A percentile compares a stretch with the other conserved stretches of the same genome.
Conservation (phyloP, 2,113 vertebrate genomes). For the Ptilorrhoa leucosticta region DNA sequence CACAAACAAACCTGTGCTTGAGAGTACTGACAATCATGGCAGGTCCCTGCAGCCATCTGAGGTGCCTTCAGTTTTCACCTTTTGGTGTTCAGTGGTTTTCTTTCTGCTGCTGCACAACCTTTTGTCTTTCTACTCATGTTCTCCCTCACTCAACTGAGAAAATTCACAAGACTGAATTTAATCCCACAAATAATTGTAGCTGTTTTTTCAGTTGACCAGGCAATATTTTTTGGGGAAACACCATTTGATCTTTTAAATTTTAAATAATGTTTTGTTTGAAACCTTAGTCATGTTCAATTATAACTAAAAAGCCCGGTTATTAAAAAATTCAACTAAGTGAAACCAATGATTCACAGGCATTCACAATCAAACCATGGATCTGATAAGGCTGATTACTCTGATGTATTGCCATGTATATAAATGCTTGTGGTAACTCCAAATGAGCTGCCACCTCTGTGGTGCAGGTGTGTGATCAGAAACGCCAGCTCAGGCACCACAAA, state of each 20-base stretch:
- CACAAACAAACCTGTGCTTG: not conserved
- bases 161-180: not conserved
- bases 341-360: not conserved
- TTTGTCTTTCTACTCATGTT: not conserved
- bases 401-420: not conserved
- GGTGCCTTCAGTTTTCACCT: not conserved
- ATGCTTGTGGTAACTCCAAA: not conserved
- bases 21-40: fast-evolving
- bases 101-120: not conserved
- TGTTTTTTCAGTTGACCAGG: not conserved
- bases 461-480: not conserved
- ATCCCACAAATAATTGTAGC: not conserved
- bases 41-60: not conserved
- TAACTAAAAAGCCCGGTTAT: not conserved
- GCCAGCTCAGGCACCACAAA: not conserved
- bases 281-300: not conserved
- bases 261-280: slow-evolving; percentile 4
- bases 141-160: not conserved
- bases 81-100: not conserved
- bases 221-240: not conserved
- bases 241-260: not conserved
- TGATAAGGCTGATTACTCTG: not conserved
- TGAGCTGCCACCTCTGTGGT: not conserved
- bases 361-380: slow-evolving; percentile 1
- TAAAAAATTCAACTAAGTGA: not conserved